phyloP scores from a whole-genome alignment of 2,113 vertebrate genomes.

The Paracanthobrama guichenoti region DNA sequence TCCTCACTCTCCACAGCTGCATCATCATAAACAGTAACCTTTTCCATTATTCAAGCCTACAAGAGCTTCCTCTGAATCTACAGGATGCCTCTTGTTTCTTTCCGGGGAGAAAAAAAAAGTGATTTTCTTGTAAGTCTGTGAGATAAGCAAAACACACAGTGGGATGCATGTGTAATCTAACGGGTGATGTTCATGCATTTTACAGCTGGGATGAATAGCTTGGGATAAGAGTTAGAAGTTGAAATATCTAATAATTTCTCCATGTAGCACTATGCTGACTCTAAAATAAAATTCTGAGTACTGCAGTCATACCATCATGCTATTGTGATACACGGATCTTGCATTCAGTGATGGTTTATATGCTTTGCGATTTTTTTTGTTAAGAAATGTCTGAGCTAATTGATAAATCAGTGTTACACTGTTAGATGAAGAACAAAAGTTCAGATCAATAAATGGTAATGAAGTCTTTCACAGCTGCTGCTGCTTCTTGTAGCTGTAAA shows the following conservation, averaged over 20 bases:
- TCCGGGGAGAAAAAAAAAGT: slow-evolving; percentile 1
- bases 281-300: neutral
- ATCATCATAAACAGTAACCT: slow-evolving; percentile 28
- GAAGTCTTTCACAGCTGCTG: neutral
- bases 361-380: neutral
- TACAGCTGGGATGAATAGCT: neutral
- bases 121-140: neutral
- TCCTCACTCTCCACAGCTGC: slow-evolving; percentile 45
- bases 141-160: slow-evolving; percentile 10
- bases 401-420: neutral
- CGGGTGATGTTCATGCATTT: neutral
- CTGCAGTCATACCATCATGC: neutral
- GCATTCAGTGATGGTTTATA: neutral
- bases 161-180: slow-evolving; percentile 18
- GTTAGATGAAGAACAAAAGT: slow-evolving; percentile 2
- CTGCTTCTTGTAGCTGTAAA: slow-evolving; percentile 7
- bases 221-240: slow-evolving; percentile 1
- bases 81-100: slow-evolving; percentile 16
- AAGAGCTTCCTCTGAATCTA: slow-evolving; percentile 21
- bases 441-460: neutral
- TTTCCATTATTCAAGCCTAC: slow-evolving; percentile 51
- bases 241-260: neutral
- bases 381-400: neutral
- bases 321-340: neutral
- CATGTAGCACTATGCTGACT: neutral